Evolutionary conservation across 2,797 vertebrate genomes (phyloP).

Genomic region (Buphagus erythrorhynchus): DNA sequence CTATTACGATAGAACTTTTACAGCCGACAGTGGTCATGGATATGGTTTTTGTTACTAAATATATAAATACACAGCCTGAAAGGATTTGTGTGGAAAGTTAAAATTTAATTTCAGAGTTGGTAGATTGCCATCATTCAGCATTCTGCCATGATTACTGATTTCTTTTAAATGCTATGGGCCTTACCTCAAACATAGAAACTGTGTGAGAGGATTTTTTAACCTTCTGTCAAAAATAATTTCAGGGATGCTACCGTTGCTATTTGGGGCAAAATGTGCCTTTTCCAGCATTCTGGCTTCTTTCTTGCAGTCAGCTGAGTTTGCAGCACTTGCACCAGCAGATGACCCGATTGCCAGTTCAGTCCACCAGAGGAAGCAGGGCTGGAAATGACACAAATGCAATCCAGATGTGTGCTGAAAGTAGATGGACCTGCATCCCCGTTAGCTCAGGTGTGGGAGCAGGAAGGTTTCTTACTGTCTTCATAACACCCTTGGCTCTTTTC

Average conservation of each 20-base stretch:
- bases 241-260: background rate
- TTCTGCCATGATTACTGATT: background rate
- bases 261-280: background rate
- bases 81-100: conserved; percentile 47
- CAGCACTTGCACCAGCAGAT: background rate
- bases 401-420: background rate
- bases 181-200: background rate
- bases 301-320: background rate
- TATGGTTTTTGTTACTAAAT: conserved; percentile 55
- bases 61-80: conserved; percentile 44
- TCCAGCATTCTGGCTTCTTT: background rate
- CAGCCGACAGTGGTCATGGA: conserved; percentile 10
- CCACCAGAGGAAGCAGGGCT: background rate
- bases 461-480: rapidly evolving
- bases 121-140: conserved; percentile 32
- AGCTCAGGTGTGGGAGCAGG: background rate
- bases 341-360: background rate
- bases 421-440: background rate
- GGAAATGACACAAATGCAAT: background rate
- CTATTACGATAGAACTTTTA: background rate
- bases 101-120: conserved; percentile 48
- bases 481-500: rapidly evolving
- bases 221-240: background rate
- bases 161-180: background rate
- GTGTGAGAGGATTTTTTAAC: too few relatives aligned